Base-by-base conservation (phyloP, 92 coral and sea anemone genomes). In the Galaxea fascicularis region DNA sequence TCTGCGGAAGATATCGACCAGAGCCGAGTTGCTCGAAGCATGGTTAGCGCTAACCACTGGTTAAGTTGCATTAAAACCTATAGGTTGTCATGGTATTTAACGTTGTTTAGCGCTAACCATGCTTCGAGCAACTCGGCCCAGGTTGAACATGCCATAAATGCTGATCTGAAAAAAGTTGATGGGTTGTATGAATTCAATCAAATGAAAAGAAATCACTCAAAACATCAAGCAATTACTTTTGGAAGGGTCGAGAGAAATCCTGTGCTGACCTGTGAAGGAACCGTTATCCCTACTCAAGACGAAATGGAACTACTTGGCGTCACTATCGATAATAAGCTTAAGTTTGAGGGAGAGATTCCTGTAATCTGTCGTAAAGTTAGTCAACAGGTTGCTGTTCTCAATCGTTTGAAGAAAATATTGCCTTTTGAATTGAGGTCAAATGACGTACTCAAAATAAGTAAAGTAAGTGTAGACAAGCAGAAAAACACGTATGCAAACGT, bases 221-320 rank as follows among this genome's bases (percentile, higher is more conserved):
- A n/a, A n/a, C n/a, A n/a, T n/a, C n/a, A n/a, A n/a, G n/a, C n/a
- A n/a, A n/a, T n/a, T n/a, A n/a, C n/a, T n/a, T n/a, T n/a, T n/a
- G n/a, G n/a, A n/a, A n/a, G n/a, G n/a, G n/a, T n/a, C n/a, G n/a
- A 83, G 66, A 72, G 73, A 53, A 73, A 53, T 41, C 80, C 80
- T 62, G 80, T 53, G 72, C 24, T 82, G 17, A 82, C 63, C 65
- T 72, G 87, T 72, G 69, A 60, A 83, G 73, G 78, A 3, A 74
- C 46, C 4, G 62, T 65, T 57, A 83, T 83, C 25, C 81, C 82
- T 53, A 46, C 30, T 6, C 35, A 56, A 22, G 76, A 69, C 11
- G 85, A 86, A 69, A 26, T 86, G 22, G 79, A 86, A 73, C 44
- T 86, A 29, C 85, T 86, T 54, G 80, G 85, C 45, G 82, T 86